Conservation (phyloP, 2,888 invertebrate species). For the Hirtodrosophila confusa region DNA sequence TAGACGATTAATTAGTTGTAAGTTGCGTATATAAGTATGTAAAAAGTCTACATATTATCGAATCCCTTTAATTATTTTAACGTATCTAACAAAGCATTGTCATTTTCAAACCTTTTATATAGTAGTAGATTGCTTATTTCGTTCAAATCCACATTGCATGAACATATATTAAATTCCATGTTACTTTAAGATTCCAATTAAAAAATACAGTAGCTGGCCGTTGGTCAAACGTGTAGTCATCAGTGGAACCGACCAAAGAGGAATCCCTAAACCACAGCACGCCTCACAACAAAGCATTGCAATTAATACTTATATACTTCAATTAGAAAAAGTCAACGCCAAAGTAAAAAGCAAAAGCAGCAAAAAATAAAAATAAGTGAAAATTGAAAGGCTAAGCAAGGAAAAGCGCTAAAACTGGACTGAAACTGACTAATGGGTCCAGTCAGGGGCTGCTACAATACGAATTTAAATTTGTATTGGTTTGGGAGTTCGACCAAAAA, state of each 20-base stretch:
- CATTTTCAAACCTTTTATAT: too few species aligned
- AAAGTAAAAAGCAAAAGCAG: slow-evolving; percentile 40
- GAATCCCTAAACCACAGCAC: slow-evolving; percentile 57
- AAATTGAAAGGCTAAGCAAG: slow-evolving; percentile 65
- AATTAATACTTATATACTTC: slow-evolving; percentile 79
- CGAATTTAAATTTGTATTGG: slow-evolving; percentile 23
- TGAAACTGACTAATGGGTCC: slow-evolving; percentile 65
- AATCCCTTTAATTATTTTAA: too few species aligned
- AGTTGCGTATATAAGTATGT: too few species aligned
- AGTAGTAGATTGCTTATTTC: background rate
- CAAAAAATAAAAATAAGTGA: slow-evolving; percentile 59
- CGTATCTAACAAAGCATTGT: too few species aligned
- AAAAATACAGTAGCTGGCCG: slow-evolving; percentile 23
- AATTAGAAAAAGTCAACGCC: slow-evolving; percentile 66
- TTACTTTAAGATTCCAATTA: slow-evolving; percentile 58
- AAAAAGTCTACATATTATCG: too few species aligned
- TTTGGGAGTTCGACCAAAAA: slow-evolving; percentile 35
- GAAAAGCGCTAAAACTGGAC: slow-evolving; percentile 35
- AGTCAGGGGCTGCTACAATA: slow-evolving; percentile 47
- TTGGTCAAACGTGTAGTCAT: slow-evolving; percentile 19
- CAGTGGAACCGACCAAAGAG: slow-evolving; percentile 15
- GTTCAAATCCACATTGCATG: too few species aligned
- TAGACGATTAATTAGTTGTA: too few species aligned
- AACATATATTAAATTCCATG: background rate
- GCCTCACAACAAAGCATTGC: slow-evolving; percentile 72